These are phyloP conservation scores for Diorhabda carinulata DNA, from an alignment of 1,140 invertebrate genomes.

Conservation along the genomic window DNA sequence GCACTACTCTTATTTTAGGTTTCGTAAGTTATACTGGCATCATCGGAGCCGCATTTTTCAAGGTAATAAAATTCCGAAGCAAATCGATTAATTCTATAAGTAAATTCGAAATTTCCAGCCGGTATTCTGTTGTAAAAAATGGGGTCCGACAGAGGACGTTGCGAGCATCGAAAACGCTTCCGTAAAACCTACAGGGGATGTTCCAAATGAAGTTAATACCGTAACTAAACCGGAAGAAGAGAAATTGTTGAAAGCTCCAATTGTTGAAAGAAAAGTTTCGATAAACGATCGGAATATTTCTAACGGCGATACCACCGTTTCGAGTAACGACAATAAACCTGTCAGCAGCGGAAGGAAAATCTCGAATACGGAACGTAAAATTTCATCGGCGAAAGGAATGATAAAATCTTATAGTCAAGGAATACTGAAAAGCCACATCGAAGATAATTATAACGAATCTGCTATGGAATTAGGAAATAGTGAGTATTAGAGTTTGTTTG, in stretches of 20 bases:
- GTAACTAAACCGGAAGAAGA: conserved; percentile 3
- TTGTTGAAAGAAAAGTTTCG: background rate
- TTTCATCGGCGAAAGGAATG: background rate
- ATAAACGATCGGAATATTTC: background rate
- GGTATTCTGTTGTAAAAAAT: conserved; percentile 31
- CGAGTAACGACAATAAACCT: background rate
- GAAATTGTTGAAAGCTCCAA: conserved; percentile 4
- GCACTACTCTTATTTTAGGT: conserved; percentile 58
- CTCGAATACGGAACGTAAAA: background rate
- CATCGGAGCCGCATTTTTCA: conserved; percentile 39
- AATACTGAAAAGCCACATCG: conserved; percentile 2
- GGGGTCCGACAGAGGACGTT: background rate
- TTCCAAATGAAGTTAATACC: background rate
- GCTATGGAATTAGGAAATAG: conserved; percentile 16
- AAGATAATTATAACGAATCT: conserved; percentile 11
- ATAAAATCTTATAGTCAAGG: background rate
- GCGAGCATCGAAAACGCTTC: background rate
- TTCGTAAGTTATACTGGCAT: conserved; percentile 59
- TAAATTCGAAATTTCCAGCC: conserved; percentile 19
- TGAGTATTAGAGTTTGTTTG: background rate
- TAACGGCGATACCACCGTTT: background rate
- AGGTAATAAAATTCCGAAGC: conserved; percentile 30
- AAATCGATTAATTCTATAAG: background rate
- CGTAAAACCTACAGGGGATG: background rate
- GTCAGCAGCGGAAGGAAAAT: background rate